phyloP scores from a whole-genome alignment of 2,888 invertebrate species.

The Argynnis bischoffii region DNA sequence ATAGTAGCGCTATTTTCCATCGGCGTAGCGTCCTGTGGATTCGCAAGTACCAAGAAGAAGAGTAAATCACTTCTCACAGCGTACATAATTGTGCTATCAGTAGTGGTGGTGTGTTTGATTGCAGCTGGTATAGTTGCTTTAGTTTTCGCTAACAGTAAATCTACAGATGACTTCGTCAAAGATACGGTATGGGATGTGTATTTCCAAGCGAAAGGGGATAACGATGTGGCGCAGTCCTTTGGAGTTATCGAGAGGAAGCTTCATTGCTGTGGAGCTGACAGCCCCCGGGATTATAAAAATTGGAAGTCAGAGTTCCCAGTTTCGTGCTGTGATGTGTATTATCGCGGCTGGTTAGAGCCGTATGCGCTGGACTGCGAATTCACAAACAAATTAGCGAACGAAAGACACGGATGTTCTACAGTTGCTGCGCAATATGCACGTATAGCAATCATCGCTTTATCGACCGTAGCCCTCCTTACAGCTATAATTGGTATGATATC shows the following conservation, averaged over 20 bases:
- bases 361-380: conserved; percentile 68
- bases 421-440: conserved; percentile 67
- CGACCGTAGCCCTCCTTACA: conserved; percentile 57
- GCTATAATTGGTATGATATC: conserved; percentile 60
- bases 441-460: conserved; percentile 60
- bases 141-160: conserved; percentile 62
- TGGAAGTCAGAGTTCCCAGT: conserved; percentile 65
- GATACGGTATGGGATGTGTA: conserved; percentile 73
- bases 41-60: conserved; percentile 58
- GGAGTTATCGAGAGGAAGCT: conserved; percentile 63
- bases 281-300: conserved; percentile 70
- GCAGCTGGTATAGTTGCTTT: conserved; percentile 58
- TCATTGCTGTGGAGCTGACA: conserved; percentile 72
- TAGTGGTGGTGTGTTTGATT: conserved; percentile 54
- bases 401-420: conserved; percentile 67
- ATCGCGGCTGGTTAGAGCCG: conserved; percentile 64
- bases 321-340: conserved; percentile 72
- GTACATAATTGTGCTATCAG: conserved; percentile 55
- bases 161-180: conserved; percentile 65
- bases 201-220: conserved; percentile 59
- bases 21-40: conserved; percentile 62
- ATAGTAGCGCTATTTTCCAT: conserved; percentile 61
- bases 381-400: conserved; percentile 71
- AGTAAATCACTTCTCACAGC: conserved; percentile 55
- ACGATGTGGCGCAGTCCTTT: conserved; percentile 53